Base-by-base conservation (phyloP, 1,140 invertebrate species). In the Aphaenogaster floridana region DNA sequence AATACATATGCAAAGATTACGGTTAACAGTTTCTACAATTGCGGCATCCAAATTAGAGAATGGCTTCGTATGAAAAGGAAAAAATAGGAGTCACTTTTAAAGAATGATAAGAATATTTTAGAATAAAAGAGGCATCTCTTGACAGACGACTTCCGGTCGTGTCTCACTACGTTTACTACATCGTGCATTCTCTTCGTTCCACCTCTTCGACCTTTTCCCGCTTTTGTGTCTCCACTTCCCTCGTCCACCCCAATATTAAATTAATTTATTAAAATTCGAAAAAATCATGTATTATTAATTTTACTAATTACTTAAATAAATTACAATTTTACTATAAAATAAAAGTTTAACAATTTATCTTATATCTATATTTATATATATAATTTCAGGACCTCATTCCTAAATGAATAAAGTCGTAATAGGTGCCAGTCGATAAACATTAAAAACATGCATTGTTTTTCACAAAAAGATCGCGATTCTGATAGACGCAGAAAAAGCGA, bases 81-180 rank as follows among this genome's bases (percentile, higher is more conserved):
- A n/a, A 39, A 76, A 63, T 48, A 54, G 28, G 17, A 69, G 48
- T 69, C 36, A 83, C 11, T 74, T 50, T 63, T 61, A 61, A 74
- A 39, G 48, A 74, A 61, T 39, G 63, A 80, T 69, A 69, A 48
- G 66, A 69, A 69, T 15, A 69, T 69, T 84, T 74, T 76, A 61
- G 68, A 74, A 48, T 74, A 84, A 84, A 63, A 84, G 68, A 57
- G 7, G 15, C 45, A n/a, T 83, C 69, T 48, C 42, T 48, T 61
- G 68, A 83, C 45, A n/a, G 69, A 39, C 64, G 86, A 91, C 93
- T 94, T 94, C 94, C 94, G 93, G 89, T 91, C 91, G 90, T 78
- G 63, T 93, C 93, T 93, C 93, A 93, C 93, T 94, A 94, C 91
- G 88, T 88, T 93, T 93, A 93, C 93, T 93, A 93, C 86, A 86